Evolutionary conservation across 2,888 invertebrate species (phyloP).

Genomic region (Netelia melanura): DNA sequence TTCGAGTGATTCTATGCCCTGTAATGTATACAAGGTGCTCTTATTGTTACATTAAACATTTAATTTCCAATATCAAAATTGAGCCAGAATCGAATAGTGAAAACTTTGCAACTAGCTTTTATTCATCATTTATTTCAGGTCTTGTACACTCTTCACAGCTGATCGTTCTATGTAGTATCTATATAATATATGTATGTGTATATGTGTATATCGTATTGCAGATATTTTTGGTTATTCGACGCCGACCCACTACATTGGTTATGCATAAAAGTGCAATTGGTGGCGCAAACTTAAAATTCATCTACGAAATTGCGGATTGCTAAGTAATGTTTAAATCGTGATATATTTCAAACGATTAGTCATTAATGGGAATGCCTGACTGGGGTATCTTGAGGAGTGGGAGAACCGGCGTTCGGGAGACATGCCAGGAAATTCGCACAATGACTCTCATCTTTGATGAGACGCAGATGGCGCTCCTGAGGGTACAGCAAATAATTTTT

Average conservation of each 20-base stretch:
- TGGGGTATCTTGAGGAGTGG: conserved; percentile 16
- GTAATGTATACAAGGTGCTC: conserved; percentile 5
- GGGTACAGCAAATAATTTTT: not conserved
- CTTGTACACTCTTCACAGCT: not conserved
- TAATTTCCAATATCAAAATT: not conserved
- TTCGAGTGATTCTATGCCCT: conserved; percentile 10
- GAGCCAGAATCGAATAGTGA: conserved; percentile 4
- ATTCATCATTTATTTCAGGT: not conserved
- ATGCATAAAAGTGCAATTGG: too few species aligned
- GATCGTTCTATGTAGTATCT: not conserved
- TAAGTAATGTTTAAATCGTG: too few species aligned
- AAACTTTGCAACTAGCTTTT: not conserved
- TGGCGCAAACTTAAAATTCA: too few species aligned
- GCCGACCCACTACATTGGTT: too few species aligned
- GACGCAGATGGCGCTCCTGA: not conserved
- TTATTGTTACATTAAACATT: not conserved
- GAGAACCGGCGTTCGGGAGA: conserved; percentile 3
- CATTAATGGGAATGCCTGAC: not conserved
- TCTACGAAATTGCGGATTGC: too few species aligned
- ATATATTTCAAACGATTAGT: too few species aligned
- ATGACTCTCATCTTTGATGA: conserved; percentile 26
- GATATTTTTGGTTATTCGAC: conserved; percentile 5
- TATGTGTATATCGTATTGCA: not conserved
- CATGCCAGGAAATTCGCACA: conserved; percentile 13
- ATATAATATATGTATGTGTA: conserved; percentile 17